A percentile compares a stretch with the other conserved stretches of the same genome.
Conservation (phyloP, 92 coral and sea anemone species). For the Umimayanthus chanpuru region DNA sequence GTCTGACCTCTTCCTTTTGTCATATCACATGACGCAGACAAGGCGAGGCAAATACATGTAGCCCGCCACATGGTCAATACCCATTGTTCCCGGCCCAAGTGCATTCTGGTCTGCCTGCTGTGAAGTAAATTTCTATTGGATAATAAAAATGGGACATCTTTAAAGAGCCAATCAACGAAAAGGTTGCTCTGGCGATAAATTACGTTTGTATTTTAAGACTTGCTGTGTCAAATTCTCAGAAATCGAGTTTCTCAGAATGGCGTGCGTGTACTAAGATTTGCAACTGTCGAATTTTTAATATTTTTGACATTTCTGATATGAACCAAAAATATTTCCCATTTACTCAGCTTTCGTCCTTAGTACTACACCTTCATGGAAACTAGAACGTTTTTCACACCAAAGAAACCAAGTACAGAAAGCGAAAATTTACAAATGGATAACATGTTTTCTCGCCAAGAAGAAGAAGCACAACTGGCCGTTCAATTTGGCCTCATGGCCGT, state of each 20-base stretch:
- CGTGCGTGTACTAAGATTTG: too few species aligned
- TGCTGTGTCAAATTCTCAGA: too few species aligned
- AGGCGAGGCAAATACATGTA: background rate
- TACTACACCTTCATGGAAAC: background rate
- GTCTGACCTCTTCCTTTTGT: background rate
- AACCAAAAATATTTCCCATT: background rate
- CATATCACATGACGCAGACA: background rate
- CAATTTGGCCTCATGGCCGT: background rate
- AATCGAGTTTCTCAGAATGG: too few species aligned
- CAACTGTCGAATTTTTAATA: too few species aligned
- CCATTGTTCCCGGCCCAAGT: background rate
- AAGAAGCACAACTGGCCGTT: slow-evolving; percentile 5
- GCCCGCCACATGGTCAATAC: background rate
- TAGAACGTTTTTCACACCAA: background rate
- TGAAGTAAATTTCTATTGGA: too few species aligned
- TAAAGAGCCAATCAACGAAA: too few species aligned
- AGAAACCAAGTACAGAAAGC: background rate
- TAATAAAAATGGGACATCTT: too few species aligned
- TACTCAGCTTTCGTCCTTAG: background rate
- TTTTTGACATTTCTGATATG: background rate
- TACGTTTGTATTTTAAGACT: too few species aligned
- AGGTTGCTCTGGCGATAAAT: too few species aligned
- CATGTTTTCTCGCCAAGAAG: background rate
- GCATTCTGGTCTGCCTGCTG: background rate
- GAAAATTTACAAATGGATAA: background rate